Base-by-base conservation (phyloP, 1,140 invertebrate genomes). In the Ceratitis capitata region DNA sequence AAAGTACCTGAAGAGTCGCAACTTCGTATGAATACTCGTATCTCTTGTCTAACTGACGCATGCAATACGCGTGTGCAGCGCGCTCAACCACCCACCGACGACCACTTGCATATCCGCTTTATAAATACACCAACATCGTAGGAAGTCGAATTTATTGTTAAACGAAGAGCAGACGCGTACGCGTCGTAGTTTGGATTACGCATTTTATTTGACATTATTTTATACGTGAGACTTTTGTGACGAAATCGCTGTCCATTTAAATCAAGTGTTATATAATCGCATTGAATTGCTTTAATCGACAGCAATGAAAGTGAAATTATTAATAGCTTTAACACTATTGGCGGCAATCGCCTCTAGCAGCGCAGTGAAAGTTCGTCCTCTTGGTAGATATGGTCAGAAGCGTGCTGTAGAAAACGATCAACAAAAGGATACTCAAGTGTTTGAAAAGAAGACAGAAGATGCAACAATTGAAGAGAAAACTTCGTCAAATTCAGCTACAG, bases 131-230 rank as follows among this genome's bases (percentile, higher is more conserved):
- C 88, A 91, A 86, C 87, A 42, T 87, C 87, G 87, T 88, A 89
- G 90, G 90, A 91, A 91, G 90, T 91, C 89, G 87, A 88, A 89
- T 91, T 91, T 88, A 91, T 91, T 91, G 88, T 89, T 85, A 87
- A 88, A 87, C 85, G 86, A 89, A 86, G 88, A 64, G 88, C 86
- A 86, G 88, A 84, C 45, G 88, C 87, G 88, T 87, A 87, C 88
- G 85, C 87, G 88, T 83, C 45, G 87, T 86, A 87, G 87, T 87
- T 89, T 88, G 90, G 88, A 87, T 53, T 14, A 32, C 61, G 58
- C 56, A 47, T 87, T 86, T 83, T 85, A 82, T 74, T 78, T 49
- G 61, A 83, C 83, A 19, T 45, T n/a, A 78, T 61, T 61, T 61
- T 64, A 58, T 10, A 39, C 39, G 69, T 42, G 69, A 23, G 7